phyloP scores from a whole-genome alignment of 2,888 invertebrate species.

The Amphipyra tragopoginis region DNA sequence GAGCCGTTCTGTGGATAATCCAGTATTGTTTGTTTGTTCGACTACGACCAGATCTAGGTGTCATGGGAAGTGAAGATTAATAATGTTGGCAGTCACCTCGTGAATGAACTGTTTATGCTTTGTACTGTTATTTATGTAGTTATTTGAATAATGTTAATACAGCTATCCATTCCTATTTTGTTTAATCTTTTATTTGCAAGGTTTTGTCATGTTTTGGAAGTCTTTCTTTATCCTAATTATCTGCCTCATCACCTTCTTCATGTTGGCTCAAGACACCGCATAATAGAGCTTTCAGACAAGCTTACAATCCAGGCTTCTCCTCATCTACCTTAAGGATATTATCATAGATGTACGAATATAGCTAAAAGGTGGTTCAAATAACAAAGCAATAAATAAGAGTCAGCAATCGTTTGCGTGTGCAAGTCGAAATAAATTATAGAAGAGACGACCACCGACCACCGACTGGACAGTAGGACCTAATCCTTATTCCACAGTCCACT shows the following conservation, averaged over 20 bases:
- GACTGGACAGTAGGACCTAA: neutral
- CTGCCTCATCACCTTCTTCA: no score
- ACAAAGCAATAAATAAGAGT: constrained; percentile 62
- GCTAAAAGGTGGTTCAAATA: constrained; percentile 63
- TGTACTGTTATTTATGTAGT: constrained; percentile 18
- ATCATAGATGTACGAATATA: constrained; percentile 18
- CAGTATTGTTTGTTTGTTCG: constrained; percentile 48
- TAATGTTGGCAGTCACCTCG: constrained; percentile 20
- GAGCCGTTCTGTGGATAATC: constrained; percentile 41
- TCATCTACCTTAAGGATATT: neutral
- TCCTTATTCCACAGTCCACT: neutral
- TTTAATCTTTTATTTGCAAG: neutral
- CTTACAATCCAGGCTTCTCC: neutral
- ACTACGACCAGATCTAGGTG: constrained; percentile 31
- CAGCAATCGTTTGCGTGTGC: constrained; percentile 67
- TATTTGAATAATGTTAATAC: constrained; percentile 13
- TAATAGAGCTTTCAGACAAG: neutral
- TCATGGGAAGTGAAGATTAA: constrained; percentile 40
- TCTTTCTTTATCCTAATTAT: no score
- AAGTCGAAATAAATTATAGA: constrained; percentile 56
- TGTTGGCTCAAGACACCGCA: no score
- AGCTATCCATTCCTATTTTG: neutral
- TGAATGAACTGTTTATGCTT: constrained; percentile 28
- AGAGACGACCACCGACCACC: constrained; percentile 16
- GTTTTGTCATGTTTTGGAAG: neutral